phyloP scores from a whole-genome alignment of 1,140 invertebrate species.

The Hesperophylax magnus region DNA sequence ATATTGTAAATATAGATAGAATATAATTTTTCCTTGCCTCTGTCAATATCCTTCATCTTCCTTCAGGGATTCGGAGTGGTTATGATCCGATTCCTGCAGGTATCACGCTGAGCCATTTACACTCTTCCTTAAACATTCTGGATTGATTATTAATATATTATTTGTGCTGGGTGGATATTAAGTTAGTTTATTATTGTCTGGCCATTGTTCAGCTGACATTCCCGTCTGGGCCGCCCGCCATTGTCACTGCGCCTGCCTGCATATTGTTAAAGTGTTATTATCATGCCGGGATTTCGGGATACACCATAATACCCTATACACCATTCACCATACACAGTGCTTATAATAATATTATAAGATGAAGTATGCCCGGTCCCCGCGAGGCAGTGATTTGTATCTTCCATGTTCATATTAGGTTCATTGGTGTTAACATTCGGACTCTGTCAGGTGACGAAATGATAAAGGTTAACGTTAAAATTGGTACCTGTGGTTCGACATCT shows the following conservation, averaged over 20 bases:
- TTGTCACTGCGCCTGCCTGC: constrained; percentile 22
- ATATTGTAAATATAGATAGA: too few species aligned
- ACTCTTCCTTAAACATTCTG: constrained; percentile 20
- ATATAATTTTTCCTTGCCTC: too few species aligned
- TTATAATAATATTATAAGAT: too few species aligned
- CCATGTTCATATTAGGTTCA: constrained; percentile 45
- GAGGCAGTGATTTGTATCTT: constrained; percentile 42
- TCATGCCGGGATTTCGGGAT: constrained; percentile 48
- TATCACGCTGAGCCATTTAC: not conserved
- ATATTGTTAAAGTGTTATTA: constrained; percentile 30
- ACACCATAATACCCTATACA: not conserved
- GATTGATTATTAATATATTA: constrained; percentile 50
- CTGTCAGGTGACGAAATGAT: constrained; percentile 12
- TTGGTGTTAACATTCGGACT: constrained; percentile 45
- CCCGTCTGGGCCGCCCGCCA: constrained; percentile 39
- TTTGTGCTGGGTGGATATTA: constrained; percentile 41
- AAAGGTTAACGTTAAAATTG: too few species aligned
- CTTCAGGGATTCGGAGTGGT: too few species aligned
- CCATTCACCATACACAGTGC: too few species aligned
- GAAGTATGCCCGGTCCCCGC: too few species aligned
- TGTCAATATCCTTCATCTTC: too few species aligned
- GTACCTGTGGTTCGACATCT: too few species aligned
- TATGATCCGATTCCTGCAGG: too few species aligned
- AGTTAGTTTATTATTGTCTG: constrained; percentile 50
- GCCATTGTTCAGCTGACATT: constrained; percentile 49